A percentile compares a stretch with the other conserved stretches of the same genome.
These are phyloP conservation scores for Pristionchus japonicus DNA, from an alignment of 2,888 invertebrate genomes.

Conservation along the genomic window DNA sequence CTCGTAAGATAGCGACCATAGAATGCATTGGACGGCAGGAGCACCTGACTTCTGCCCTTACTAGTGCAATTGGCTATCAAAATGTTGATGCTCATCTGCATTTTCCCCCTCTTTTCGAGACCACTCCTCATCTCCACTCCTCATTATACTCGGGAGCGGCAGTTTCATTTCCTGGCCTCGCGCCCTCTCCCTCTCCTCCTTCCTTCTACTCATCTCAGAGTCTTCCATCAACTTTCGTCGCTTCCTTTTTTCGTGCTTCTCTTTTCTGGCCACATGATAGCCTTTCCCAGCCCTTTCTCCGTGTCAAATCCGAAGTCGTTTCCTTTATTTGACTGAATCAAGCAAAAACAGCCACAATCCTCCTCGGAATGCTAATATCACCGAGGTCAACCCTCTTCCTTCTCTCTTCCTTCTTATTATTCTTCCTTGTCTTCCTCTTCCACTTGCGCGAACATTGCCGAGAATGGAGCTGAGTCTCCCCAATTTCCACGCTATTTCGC, in stretches of 20 bases:
- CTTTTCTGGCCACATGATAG: not conserved
- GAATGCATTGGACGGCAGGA: too few relatives aligned
- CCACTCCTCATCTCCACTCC: not conserved
- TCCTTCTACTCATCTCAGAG: not conserved
- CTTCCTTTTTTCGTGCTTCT: not conserved
- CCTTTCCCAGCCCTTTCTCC: too few relatives aligned
- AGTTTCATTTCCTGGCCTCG: slow-evolving; percentile 7
- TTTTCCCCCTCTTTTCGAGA: too few relatives aligned
- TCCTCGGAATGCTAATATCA: not conserved
- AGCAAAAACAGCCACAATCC: too few relatives aligned
- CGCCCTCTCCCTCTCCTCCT: not conserved
- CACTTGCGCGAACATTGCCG: slow-evolving; percentile 1
- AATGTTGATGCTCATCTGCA: too few relatives aligned
- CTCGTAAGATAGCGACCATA: too few relatives aligned
- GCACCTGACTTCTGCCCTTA: too few relatives aligned
- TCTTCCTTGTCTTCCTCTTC: not conserved
- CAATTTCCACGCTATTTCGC: not conserved
- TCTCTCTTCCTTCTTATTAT: not conserved
- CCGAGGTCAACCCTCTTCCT: not conserved
- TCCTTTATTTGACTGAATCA: too few relatives aligned
- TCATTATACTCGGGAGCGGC: slow-evolving; percentile 13
- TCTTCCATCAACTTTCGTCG: slow-evolving; percentile 7
- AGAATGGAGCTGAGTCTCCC: not conserved
- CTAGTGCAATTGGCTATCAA: too few relatives aligned
- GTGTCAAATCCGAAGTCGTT: too few relatives aligned